Evolutionary conservation across 2,888 invertebrate species (phyloP), one percentile per base, ranked within the genome.

Genomic region (Leptinotarsa juncta): DNA sequence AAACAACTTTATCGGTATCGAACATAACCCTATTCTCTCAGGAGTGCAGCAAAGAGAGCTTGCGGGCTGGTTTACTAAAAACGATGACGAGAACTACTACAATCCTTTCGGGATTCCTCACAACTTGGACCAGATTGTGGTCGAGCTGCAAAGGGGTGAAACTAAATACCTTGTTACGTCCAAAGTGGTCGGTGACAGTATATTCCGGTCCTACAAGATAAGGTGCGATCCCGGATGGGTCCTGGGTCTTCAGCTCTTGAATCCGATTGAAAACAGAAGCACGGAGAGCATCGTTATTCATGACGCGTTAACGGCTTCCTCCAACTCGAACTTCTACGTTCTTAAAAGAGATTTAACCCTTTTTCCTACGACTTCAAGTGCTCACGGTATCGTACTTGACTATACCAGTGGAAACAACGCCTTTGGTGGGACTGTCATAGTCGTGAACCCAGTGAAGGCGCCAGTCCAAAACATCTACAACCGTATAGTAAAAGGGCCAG

Each of bases 1-100:
- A 85, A 94, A 95, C 78, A 99, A 98, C 86, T 91, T 93, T 72
- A 94, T 97, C 55, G 99, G 99, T 0, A 94, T 99, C 79, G 93
- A 94, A 71, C 99, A 98, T 85, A 95, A 99, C 88, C 97, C 98
- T 0, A 94, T 94, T 57, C 90, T 98, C 76, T 93, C 95, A 1
- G 93, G 94, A 1, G 87, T 93, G 3, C 94, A 96, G 84, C 98
- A 97, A 87, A 90, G 96, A 85, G 97, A 98, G 89, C 90, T 98
- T 68, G 94, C 97, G 1, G 97, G 97, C 7, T 98, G 98, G 97
- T 96, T 97, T 83, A 91, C 91, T 80, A 91, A 93, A 84, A 89
- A 89, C 48, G 92, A 94, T 50, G 94, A 94, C 78, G 94, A 94
- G 83, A 91, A 92, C 0, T 92, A 93, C 82, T 95, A 95, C 83